Base-by-base conservation (phyloP, 2,888 invertebrate genomes). In the Agonopterix subpropinquella region DNA sequence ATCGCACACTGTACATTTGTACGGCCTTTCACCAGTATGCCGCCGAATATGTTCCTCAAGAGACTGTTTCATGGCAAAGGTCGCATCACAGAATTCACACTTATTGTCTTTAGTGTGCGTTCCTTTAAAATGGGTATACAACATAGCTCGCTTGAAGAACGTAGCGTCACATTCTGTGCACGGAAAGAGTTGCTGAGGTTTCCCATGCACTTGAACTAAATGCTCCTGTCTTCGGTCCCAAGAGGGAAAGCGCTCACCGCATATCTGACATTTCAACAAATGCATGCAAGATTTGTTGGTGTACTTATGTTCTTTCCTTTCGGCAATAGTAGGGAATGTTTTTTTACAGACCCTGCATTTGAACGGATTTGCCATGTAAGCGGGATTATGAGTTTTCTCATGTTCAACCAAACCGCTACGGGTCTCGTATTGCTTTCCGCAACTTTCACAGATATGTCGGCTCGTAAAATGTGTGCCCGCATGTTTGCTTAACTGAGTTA, bases 81-180 rank as follows among this genome's bases (percentile, higher is more conserved):
- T 59, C 11, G 51, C 42, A 7, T 58, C 58, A 41, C 64, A 64
- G 13, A 55, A 54, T 11, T 53, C 51, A 13, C 62, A 64, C 28
- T 57, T 53, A 36, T 55, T 51, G 15, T 62, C 61, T 3, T 62
- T 56, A 2, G 62, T 58, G 41, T 65, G 63, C 0, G 51, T 47
- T 39, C 53, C 28, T 45, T 63, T 61, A 36, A 60, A 61, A 46
- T 65, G 61, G 18, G 57, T 55, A 39, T 61, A 62, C 37, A 62
- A 49, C 8, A 51, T 45, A 11, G 51, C 52, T 2, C 62, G 53
- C 8, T 56, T 53, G n/a, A 49, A 45, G 46, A 58, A 62, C 0
- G 50, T 53, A 50, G 55, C 54, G 1, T 58, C 58, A 41, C 66
- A 66, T 45, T 57, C 54, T 4, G 56, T 51, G 47, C 65, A 65